Conservation (phyloP, 2,888 invertebrate genomes). For the Frankliniella intonsa region DNA sequence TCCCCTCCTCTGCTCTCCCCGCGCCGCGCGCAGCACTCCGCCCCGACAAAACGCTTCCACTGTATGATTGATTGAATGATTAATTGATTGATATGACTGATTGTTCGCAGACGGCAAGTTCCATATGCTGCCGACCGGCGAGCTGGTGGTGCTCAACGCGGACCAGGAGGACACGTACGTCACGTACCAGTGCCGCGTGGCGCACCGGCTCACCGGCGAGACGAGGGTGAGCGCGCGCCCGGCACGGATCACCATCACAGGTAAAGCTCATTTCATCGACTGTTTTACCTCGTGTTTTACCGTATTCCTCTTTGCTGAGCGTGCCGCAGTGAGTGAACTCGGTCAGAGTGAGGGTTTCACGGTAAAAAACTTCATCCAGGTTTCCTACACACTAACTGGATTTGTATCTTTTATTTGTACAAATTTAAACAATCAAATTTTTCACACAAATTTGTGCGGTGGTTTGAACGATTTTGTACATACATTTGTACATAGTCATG, state of each 20-base stretch:
- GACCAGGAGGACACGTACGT: conserved; percentile 47
- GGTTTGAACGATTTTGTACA: no score
- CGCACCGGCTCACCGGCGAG: conserved; percentile 48
- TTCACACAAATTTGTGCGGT: no score
- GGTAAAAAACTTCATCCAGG: no score
- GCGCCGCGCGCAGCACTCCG: background rate
- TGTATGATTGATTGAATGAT: background rate
- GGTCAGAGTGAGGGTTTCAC: no score
- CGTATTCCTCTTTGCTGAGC: no score
- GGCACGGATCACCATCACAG: conserved; percentile 47
- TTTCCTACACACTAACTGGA: no score
- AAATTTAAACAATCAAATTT: no score
- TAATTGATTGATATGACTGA: background rate
- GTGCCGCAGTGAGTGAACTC: no score
- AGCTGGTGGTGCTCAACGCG: conserved; percentile 48
- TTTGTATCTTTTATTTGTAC: no score
- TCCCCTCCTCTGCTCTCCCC: no score
- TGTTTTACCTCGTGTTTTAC: no score
- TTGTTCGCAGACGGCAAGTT: conserved; percentile 47
- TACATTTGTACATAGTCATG: no score
- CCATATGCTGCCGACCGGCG: conserved; percentile 50
- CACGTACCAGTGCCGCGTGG: conserved; percentile 48
- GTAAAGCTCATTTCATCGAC: conserved; percentile 39
- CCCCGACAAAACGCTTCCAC: conserved; percentile 27
- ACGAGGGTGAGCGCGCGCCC: conserved; percentile 48